Evolutionary conservation across 2,888 invertebrate species (phyloP), one percentile per base, ranked within the genome.

Genomic region (Ptychoptera contaminata): DNA sequence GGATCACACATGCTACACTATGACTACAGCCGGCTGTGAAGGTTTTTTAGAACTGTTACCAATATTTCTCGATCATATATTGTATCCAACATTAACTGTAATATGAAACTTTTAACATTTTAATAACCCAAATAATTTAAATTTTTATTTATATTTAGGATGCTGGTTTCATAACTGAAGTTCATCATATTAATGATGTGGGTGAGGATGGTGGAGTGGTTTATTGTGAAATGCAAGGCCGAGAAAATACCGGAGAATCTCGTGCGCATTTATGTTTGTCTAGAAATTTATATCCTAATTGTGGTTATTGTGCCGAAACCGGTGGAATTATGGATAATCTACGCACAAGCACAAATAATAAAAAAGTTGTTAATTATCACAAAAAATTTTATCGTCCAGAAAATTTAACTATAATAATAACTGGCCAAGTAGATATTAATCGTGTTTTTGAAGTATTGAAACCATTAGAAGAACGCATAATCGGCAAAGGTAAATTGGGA

Each of bases 171-270:
- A 68, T 78, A 29, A 93, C 92, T 0, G 93, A 93, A 68, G 91
- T 94, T 1, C 90, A 93, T 63, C 92, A 93, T 60, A 72, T 93
- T 49, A 87, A 84, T 54, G 84, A 80, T 0, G 79, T 84, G 47
- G 93, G 92, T 0, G 80, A 85, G 51, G 82, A 94, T 69, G 88
- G 83, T 10, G 94, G 94, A 14, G 88, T 93, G 11, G 91, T 93
- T n/a, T 93, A 93, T 61, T 88, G 87, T 62, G 93, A 94, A 69
- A 91, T 92, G 85, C 91, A 90, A 64, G 86, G 82, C 0, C 61
- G 76, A 30, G 90, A 90, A 61, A 88, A 86, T 61, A 74, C 72
- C n/a, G 82, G 82, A 5, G 83, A 84, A 57, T 76, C 77, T 46
- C 68, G 80, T 48, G 73, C 80, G 48, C 73, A 79, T 53, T 62